Percentiles rank a stretch among this genome's conserved stretches.
phyloP scores from a whole-genome alignment of 1,140 invertebrate genomes.

The Rhopalosiphum padi region DNA sequence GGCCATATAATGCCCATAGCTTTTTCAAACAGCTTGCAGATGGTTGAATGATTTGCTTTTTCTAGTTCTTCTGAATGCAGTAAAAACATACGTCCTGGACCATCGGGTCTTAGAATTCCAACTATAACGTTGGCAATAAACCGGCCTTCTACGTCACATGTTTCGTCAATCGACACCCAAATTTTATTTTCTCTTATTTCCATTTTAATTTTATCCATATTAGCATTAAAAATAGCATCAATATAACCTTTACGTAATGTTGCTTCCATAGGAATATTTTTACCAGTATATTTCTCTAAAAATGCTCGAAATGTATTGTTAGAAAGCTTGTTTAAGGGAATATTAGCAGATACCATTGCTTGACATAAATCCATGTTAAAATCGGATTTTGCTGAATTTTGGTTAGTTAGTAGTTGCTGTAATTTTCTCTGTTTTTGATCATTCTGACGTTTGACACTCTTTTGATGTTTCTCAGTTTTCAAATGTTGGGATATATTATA shows the following conservation, averaged over 20 bases:
- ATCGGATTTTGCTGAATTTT: not conserved
- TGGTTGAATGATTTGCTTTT: no score
- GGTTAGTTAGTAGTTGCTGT: not conserved
- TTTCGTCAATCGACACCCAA: no score
- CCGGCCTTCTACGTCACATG: no score
- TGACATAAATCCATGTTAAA: not conserved
- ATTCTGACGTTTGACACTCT: no score
- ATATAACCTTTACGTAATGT: not conserved
- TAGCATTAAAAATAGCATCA: not conserved
- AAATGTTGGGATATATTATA: no score
- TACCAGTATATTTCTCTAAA: slow-evolving; percentile 19
- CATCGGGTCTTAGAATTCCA: no score
- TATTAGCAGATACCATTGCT: not conserved
- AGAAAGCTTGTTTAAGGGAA: not conserved
- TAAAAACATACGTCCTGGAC: no score
- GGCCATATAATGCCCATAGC: not conserved
- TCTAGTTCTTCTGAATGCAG: no score
- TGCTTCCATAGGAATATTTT: slow-evolving; percentile 2
- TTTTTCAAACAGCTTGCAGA: no score
- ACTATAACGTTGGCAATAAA: no score
- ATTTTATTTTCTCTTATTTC: not conserved
- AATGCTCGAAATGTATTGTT: not conserved
- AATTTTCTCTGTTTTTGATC: not conserved
- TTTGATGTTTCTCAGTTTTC: no score
- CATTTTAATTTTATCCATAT: not conserved